A percentile compares a stretch with the other conserved stretches of the same genome.
Conservation (phyloP, 1,140 invertebrate species). For the Chionoecetes opilio region DNA sequence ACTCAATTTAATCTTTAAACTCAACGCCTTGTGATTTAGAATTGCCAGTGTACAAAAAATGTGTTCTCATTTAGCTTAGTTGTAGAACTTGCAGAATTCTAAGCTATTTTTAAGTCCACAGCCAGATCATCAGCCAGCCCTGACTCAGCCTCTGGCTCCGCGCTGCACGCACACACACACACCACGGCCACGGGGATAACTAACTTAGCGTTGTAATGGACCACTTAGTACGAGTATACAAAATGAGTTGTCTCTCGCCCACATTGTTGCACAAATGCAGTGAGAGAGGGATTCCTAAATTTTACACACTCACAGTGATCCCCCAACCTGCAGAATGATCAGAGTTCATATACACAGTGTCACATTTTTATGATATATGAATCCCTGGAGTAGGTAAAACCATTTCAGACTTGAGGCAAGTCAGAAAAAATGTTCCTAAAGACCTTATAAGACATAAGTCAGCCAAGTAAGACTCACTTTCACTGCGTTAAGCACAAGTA, state of each 20-base stretch:
- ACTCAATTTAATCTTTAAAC: background rate
- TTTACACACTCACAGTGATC: background rate
- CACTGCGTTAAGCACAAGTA: constrained; percentile 27
- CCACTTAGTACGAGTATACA: constrained; percentile 2
- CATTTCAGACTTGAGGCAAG: background rate
- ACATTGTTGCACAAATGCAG: background rate
- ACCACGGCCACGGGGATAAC: background rate
- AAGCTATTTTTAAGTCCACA: background rate
- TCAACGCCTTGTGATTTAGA: background rate
- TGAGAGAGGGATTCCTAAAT: background rate
- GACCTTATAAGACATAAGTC: background rate
- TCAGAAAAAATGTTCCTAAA: constrained; percentile 27
- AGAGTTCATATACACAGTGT: background rate
- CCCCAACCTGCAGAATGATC: background rate
- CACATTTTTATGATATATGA: background rate
- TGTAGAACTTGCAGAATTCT: background rate
- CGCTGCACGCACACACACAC: background rate
- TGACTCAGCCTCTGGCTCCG: background rate
- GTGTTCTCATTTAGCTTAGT: constrained; percentile 16
- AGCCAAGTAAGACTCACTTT: constrained; percentile 10
- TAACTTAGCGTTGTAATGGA: constrained; percentile 20
- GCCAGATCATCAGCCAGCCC: background rate
- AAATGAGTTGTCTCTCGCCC: constrained; percentile 28
- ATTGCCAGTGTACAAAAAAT: background rate
- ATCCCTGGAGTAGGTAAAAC: background rate